These are phyloP conservation scores for Tyrophagus putrescentiae DNA, from an alignment of 1,140 invertebrate genomes.

Conservation along the genomic window DNA sequence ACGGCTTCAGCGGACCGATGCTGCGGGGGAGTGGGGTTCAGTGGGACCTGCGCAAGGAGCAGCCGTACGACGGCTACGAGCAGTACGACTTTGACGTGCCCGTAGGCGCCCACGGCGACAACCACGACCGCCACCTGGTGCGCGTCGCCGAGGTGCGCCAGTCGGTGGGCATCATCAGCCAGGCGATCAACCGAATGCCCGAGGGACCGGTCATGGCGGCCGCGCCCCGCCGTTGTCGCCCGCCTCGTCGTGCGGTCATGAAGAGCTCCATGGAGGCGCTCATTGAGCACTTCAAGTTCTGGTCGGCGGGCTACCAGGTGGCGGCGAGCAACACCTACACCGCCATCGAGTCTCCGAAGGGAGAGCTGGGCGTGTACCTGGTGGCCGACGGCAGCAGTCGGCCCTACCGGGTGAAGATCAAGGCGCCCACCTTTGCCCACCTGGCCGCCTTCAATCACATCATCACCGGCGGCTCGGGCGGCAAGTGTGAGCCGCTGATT, in stretches of 20 bases:
- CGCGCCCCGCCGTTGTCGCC: constrained; percentile 68
- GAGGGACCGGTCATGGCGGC: constrained; percentile 81
- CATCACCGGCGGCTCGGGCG: constrained; percentile 50
- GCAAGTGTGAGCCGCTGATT: too few relatives aligned
- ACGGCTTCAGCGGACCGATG: constrained; percentile 52
- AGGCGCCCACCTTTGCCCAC: constrained; percentile 89
- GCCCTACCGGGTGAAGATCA: constrained; percentile 94
- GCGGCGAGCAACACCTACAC: constrained; percentile 88
- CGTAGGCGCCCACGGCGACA: constrained; percentile 82
- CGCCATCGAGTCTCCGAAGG: constrained; percentile 90
- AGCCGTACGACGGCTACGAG: constrained; percentile 91
- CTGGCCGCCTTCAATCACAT: constrained; percentile 73
- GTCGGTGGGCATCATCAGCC: constrained; percentile 79
- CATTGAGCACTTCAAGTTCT: constrained; percentile 97
- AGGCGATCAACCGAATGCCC: constrained; percentile 95
- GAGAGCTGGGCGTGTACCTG: constrained; percentile 93
- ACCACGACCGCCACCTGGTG: constrained; percentile 86
- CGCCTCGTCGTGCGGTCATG: constrained; percentile 82
- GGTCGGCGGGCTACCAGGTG: constrained; percentile 89
- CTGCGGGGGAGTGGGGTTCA: constrained; percentile 58
- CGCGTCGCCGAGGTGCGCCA: constrained; percentile 95
- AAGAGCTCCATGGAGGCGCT: constrained; percentile 95
- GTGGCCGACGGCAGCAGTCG: constrained; percentile 85
- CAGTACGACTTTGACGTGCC: constrained; percentile 93
- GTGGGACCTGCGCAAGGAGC: constrained; percentile 86